Evolutionary conservation across 2,888 invertebrate species (phyloP), one percentile per base, ranked within the genome.

Genomic region (Lydus trimaculatus): DNA sequence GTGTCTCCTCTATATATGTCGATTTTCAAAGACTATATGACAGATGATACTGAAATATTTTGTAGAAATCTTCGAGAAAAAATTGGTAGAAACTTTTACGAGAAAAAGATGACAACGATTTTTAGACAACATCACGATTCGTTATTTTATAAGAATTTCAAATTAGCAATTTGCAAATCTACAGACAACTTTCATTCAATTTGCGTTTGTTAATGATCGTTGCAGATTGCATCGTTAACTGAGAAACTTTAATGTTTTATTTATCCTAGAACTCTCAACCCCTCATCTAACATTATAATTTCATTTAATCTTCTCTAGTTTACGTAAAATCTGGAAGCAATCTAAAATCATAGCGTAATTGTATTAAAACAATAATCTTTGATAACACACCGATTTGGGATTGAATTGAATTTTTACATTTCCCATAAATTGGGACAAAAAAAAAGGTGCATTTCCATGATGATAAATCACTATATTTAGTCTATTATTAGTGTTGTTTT

Each of bases 141-240:
- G 6, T n/a, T 20, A 9, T 20, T 20, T 48, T 13, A 4, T 20
- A 36, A 13, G n/a, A 17, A 48, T 48, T 20, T 20, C 48, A 48
- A n/a, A 20, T 48, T 48, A 48, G 48, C 11, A 48, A 20, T 48
- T 48, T 48, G 48, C 20, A 48, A 48, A 20, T 48, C 9, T 20
- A 20, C 43, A n/a, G 17, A 48, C n/a, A 39, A 39, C n/a, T 43
- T 48, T 48, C 11, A 8, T 48, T 20, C 48, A 48, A 48, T 48
- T 48, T 48, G 23, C n/a, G 48, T 48, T 20, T 20, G 48, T 20
- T 20, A 48, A 48, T 11, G 48, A 48, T 48, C 48, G 48, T 20
- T 48, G 20, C 20, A 48, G 48, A 48, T 48, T 48, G 48, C 48
- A 48, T 48, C 48, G 48, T 48, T 48, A 48, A 48, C 20, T 48